A percentile compares a stretch with the other conserved stretches of the same genome.
phyloP scores from a whole-genome alignment of 2,797 vertebrate genomes.

The Semotilus atromaculatus region DNA sequence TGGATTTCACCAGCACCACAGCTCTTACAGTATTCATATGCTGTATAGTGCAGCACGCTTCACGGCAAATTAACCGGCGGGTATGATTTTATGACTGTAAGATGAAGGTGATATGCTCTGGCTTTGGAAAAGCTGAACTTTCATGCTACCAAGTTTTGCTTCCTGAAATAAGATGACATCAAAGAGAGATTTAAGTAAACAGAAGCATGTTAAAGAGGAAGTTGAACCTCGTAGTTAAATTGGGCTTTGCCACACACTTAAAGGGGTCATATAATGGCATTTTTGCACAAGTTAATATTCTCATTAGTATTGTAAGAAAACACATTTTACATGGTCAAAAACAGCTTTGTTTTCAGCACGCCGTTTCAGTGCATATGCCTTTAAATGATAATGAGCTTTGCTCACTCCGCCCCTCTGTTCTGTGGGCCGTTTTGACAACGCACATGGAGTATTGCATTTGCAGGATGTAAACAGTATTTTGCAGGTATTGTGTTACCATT shows the following conservation, averaged over 20 bases:
- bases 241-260: background rate
- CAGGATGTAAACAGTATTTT: too few species aligned
- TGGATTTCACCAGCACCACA: background rate
- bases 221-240: constrained; percentile 36
- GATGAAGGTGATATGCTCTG: constrained; percentile 9
- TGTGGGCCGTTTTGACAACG: too few species aligned
- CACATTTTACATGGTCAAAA: too few species aligned
- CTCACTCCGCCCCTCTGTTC: too few species aligned
- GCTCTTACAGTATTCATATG: constrained; percentile 3
- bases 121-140: constrained; percentile 7
- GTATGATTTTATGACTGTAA: constrained; percentile 16
- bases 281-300: too few species aligned
- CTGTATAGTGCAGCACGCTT: background rate
- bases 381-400: too few species aligned
- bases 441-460: too few species aligned
- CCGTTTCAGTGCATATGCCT: too few species aligned
- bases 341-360: too few species aligned
- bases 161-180: constrained; percentile 11
- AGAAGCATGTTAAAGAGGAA: constrained; percentile 8
- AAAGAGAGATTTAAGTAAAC: constrained; percentile 5
- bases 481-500: too few species aligned
- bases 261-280: too few species aligned
- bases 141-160: constrained; percentile 1
- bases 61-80: background rate
- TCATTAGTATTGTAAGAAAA: too few species aligned